These are phyloP conservation scores for Calycopis cecrops DNA, from an alignment of 1,140 invertebrate species.

Conservation along the genomic window DNA sequence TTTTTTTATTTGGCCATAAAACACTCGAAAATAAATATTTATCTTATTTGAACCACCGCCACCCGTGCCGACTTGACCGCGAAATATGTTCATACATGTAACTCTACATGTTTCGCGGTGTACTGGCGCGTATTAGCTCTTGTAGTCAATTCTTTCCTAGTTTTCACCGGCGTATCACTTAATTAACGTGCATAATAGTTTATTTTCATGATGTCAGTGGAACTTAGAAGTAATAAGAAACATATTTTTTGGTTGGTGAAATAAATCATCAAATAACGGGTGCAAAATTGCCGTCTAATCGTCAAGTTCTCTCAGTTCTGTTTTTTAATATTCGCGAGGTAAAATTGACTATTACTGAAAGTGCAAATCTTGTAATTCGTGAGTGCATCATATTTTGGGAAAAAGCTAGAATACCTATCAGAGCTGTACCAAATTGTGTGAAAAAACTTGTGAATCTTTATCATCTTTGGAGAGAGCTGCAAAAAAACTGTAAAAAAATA, in stretches of 20 bases:
- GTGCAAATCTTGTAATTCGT: neutral
- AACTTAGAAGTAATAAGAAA: neutral
- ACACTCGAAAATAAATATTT: no score
- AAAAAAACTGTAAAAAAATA: neutral
- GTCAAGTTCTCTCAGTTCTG: neutral
- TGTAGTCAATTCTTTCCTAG: no score
- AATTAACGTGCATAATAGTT: no score
- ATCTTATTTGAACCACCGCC: no score
- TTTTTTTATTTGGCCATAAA: no score
- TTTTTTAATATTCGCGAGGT: neutral
- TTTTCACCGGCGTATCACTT: no score
- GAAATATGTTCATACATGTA: no score
- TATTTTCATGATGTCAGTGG: neutral
- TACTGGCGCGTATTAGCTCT: no score
- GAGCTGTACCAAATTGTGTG: neutral
- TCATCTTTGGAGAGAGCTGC: neutral
- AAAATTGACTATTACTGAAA: neutral
- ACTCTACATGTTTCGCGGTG: no score
- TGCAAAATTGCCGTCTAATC: neutral
- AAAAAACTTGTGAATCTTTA: slow-evolving; percentile 3
- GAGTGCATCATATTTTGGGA: slow-evolving; percentile 9
- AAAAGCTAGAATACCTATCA: slow-evolving; percentile 5
- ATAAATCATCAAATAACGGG: neutral
- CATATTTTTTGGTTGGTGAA: neutral
- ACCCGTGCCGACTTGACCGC: no score